Conservation (phyloP, 2,113 vertebrate genomes). For the Barnardius zonarius region DNA sequence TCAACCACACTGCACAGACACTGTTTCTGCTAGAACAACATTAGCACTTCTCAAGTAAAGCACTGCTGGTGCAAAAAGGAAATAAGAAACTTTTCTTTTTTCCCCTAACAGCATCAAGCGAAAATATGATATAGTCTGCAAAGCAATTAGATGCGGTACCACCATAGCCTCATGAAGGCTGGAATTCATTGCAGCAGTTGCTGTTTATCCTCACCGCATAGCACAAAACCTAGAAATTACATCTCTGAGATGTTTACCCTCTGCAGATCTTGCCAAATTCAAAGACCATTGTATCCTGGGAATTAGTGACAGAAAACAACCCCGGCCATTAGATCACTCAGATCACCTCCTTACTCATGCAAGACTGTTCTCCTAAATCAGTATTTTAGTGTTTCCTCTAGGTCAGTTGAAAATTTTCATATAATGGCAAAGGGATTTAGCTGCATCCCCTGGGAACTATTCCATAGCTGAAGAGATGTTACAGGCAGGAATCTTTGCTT, state of each 20-base stretch:
- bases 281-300: background rate
- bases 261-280: background rate
- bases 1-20: background rate
- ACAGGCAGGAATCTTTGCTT: background rate
- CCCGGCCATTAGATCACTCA: background rate
- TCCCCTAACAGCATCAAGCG: background rate
- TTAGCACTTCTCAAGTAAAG: background rate
- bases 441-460: background rate
- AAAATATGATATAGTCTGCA: background rate
- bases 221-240: background rate
- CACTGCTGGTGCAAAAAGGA: background rate
- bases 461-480: background rate
- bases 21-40: background rate
- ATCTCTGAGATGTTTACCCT: background rate
- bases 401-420: constrained; percentile 15
- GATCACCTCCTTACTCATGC: background rate
- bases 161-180: background rate
- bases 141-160: background rate
- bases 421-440: background rate
- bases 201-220: background rate
- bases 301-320: background rate
- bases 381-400: constrained; percentile 16
- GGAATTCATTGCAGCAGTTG: background rate
- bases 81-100: background rate
- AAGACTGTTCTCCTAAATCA: constrained; percentile 9